Evolutionary conservation across 2,797 vertebrate genomes (phyloP).

Genomic region (Pagetopsis macropterus): DNA sequence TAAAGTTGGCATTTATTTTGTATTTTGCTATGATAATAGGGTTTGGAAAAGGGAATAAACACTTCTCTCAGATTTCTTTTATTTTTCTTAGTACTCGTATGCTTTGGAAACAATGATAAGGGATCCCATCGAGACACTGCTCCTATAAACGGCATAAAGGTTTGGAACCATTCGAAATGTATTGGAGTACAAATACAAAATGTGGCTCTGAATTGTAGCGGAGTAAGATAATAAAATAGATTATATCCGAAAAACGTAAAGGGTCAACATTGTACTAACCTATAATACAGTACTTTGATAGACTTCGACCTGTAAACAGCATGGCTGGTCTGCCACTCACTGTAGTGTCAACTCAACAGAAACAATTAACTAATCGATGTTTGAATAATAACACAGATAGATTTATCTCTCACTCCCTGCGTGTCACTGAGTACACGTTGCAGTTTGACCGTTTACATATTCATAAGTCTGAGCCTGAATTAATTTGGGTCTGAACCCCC

Average conservation of each 20-base stretch:
- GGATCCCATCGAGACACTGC: too few relatives aligned
- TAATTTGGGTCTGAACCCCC: slow-evolving; percentile 20
- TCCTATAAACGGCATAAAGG: too few relatives aligned
- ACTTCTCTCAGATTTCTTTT: not conserved
- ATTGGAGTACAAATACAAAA: too few relatives aligned
- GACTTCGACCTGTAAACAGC: too few relatives aligned
- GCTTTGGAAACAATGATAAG: too few relatives aligned
- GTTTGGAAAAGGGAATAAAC: not conserved
- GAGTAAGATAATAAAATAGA: too few relatives aligned
- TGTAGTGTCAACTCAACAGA: not conserved
- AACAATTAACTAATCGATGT: not conserved
- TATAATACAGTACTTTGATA: too few relatives aligned
- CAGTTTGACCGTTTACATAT: slow-evolving; percentile 23
- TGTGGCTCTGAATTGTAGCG: too few relatives aligned
- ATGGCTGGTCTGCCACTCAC: too few relatives aligned
- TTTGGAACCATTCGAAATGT: too few relatives aligned
- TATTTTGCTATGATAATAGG: not conserved
- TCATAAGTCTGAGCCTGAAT: slow-evolving; percentile 31
- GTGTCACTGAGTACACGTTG: slow-evolving; percentile 2
- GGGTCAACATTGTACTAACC: too few relatives aligned
- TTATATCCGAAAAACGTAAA: too few relatives aligned
- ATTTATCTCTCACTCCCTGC: not conserved
- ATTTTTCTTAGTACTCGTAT: not conserved
- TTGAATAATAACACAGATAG: not conserved
- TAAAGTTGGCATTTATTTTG: not conserved